These are phyloP conservation scores for Orthosia gracilis DNA, from an alignment of 2,888 invertebrate genomes.

Conservation along the genomic window DNA sequence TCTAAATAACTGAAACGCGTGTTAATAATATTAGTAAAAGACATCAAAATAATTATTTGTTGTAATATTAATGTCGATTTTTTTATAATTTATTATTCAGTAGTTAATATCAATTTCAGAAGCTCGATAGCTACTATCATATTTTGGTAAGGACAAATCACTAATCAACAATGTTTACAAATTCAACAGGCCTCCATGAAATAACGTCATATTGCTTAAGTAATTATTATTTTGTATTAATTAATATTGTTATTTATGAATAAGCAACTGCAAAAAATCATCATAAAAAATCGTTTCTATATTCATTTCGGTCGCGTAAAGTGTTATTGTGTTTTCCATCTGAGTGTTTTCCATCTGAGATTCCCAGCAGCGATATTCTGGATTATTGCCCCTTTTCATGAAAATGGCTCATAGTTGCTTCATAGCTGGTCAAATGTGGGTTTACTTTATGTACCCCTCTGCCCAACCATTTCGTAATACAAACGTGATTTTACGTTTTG, in stretches of 20 bases:
- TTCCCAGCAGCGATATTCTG: no score
- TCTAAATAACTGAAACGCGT: background rate
- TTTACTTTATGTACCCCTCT: no score
- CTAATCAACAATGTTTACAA: slow-evolving; percentile 22
- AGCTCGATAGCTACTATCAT: background rate
- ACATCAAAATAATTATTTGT: background rate
- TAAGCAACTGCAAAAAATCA: background rate
- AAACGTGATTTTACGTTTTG: no score
- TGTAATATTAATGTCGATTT: background rate
- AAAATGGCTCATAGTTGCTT: no score
- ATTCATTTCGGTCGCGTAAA: no score
- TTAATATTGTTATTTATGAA: background rate
- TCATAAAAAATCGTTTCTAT: background rate
- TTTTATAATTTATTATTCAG: slow-evolving; percentile 22
- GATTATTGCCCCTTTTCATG: no score
- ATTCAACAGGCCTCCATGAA: slow-evolving; percentile 19
- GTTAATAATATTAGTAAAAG: slow-evolving; percentile 2
- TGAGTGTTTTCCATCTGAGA: no score
- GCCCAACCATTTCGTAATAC: no score
- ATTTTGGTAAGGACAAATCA: slow-evolving; percentile 2
- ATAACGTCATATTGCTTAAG: background rate
- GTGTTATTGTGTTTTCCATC: no score
- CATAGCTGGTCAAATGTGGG: no score
- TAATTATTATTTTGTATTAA: background rate
- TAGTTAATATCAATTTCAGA: slow-evolving; percentile 15